phyloP scores from a whole-genome alignment of 2,888 invertebrate genomes.

The Morpho achilles region DNA sequence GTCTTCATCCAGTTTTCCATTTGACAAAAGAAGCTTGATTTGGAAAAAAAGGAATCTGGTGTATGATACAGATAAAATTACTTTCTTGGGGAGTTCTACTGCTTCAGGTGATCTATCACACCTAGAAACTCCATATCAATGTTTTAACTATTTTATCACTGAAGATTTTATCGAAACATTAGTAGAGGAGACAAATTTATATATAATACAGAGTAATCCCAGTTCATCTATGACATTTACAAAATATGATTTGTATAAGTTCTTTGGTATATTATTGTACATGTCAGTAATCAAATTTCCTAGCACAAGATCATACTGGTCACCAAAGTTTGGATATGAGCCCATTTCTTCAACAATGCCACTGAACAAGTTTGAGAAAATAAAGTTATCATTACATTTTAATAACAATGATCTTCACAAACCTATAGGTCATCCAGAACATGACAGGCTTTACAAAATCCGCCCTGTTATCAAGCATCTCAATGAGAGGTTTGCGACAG shows the following conservation, averaged over 20 bases:
- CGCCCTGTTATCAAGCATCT: conserved; percentile 33
- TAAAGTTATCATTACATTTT: conserved; percentile 33
- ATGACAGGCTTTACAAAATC: conserved; percentile 34
- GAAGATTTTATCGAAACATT: neutral
- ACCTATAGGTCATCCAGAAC: conserved; percentile 33
- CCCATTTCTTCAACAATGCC: conserved; percentile 20
- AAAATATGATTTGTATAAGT: conserved; percentile 27
- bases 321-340: conserved; percentile 30
- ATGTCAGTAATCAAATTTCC: conserved; percentile 28
- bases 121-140: conserved; percentile 33
- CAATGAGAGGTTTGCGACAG: conserved; percentile 35
- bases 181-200: conserved; percentile 11
- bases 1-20: conserved; percentile 38
- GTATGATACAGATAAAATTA: conserved; percentile 38
- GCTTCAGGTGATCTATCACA: conserved; percentile 31
- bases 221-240: conserved; percentile 21
- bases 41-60: conserved; percentile 40
- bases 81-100: conserved; percentile 39
- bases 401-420: conserved; percentile 34
- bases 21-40: conserved; percentile 41
- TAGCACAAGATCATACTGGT: conserved; percentile 30
- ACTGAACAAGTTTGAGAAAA: conserved; percentile 35
- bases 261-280: conserved; percentile 32
- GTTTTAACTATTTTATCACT: conserved; percentile 19
- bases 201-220: conserved; percentile 22